Evolutionary conservation across 1,140 invertebrate species (phyloP).

Genomic region (Pinna nobilis): DNA sequence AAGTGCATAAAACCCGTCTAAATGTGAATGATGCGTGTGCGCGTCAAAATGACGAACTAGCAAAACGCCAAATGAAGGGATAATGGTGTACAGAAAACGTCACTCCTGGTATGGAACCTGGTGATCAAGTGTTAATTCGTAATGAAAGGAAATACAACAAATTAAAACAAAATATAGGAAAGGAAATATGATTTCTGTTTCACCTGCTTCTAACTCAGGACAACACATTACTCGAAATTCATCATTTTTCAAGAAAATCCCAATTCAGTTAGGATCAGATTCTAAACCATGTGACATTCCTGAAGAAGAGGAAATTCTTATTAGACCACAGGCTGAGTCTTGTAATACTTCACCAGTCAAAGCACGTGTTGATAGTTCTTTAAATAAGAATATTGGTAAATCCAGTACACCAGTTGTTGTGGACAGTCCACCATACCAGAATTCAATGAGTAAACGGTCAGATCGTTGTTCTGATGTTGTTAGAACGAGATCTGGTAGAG

Average conservation of each 20-base stretch:
- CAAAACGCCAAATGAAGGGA: slow-evolving; percentile 32
- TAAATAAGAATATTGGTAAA: too few species aligned
- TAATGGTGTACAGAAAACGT: slow-evolving; percentile 14
- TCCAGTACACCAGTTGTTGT: too few species aligned
- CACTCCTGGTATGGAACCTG: slow-evolving; percentile 4
- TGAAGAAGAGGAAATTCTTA: too few species aligned
- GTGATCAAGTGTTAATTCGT: slow-evolving; percentile 34
- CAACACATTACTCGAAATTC: neutral
- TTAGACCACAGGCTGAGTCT: too few species aligned
- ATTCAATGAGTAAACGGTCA: too few species aligned
- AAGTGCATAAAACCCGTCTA: neutral
- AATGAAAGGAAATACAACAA: slow-evolving; percentile 37
- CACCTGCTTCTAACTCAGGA: neutral
- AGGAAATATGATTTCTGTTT: neutral
- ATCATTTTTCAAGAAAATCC: neutral
- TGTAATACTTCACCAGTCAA: too few species aligned
- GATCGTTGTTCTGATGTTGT: too few species aligned
- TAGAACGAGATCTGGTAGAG: too few species aligned
- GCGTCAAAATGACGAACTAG: slow-evolving; percentile 34
- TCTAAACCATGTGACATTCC: too few species aligned
- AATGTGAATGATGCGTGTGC: slow-evolving; percentile 1
- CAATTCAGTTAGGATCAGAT: too few species aligned
- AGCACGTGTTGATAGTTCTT: too few species aligned
- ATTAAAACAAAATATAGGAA: slow-evolving; percentile 10
- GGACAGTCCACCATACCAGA: too few species aligned